Evolutionary conservation across 2,888 invertebrate species (phyloP), one percentile per base, ranked within the genome.

Genomic region (Didymodactylos carnosus): DNA sequence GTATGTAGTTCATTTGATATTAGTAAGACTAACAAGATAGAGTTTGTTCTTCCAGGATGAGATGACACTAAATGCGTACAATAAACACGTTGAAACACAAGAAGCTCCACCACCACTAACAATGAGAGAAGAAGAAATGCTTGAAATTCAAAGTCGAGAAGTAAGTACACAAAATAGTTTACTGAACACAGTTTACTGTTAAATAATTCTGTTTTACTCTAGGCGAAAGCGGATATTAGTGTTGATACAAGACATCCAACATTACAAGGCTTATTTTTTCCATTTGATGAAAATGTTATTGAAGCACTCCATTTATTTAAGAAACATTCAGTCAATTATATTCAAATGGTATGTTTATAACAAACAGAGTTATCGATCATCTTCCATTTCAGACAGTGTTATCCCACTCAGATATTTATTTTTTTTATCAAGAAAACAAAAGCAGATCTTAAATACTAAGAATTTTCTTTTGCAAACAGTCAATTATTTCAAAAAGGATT

Each of bases 81-180:
- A 88, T 77, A 89, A 88, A 77, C 89, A 92, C 80, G 87, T 91
- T 78, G 87, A 86, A 76, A 88, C 89, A 10, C 88, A 89, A 75
- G 87, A 88, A 71, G 90, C 91, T 0, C 92, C 94, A 0, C 93
- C 91, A 5, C 95, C 95, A 0, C 86, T 97, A 72, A 94, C 95
- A 0, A 87, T 87, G 72, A 88, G 91, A 2, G 86, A 86, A 76
- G 81, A 83, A 75, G 85, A 85, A 77, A 77, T 85, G 39, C 73
- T 87, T 79, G 89, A 90, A 0, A 69, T 75, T 35, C 53, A 51
- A 11, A 72, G 73, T 51, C 53, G 69, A 39, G 75, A 72, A 62
- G 70, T 69, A 25, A 39, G 69, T 39, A 62, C 53, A 23, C 40
- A 39, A n/a, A n/a, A n/a, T n/a, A n/a, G n/a, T 40, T 29, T 43